Base-by-base conservation (phyloP, 2,888 invertebrate species). In the Melanchra persicariae region DNA sequence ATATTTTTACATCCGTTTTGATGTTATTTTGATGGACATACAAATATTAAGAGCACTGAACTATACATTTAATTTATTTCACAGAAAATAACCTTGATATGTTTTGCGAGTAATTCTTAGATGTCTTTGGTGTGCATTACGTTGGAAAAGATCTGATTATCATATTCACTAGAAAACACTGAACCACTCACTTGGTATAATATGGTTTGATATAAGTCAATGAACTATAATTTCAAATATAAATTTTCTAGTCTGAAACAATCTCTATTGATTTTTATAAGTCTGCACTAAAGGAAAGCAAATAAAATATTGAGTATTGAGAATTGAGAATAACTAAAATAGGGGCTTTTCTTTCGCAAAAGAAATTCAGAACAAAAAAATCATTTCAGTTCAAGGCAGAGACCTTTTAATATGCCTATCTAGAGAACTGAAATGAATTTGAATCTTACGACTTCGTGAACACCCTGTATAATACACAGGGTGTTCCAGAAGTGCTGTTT, bases 131-230 rank as follows among this genome's bases (percentile, higher is more conserved):
- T 45, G 67, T 47, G 45, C 26, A 45, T 26, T 52, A 15, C 4
- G 37, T 58, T 58, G 19, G 12, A 76, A 40, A 30, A 43, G 1
- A 73, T 54, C 47, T 7, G 24, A 67, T 54, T 1, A 34, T 7
- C 1, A 19, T 47, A n/a, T 45, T 66, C 24, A 24, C 30, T n/a
- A 24, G 45, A 58, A 43, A 45, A 45, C 30, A 30, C 24, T n/a
- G 0, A 30, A 17, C 30, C 7, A 47, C 22, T 47, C 19, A 19
- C 45, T 30, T 17, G n/a, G 0, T 40, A 17, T 52, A 52, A 58
- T 76, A 22, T 5, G 34, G 12, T 40, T 63, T 43, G 24, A 15
- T 49, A 37, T 15, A 34, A 22, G 30, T 22, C 24, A 15, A 43
- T 17, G 43, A 17, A 71, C 68, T n/a, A n/a, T 17, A 12, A 22